Base-by-base conservation (phyloP, 2,797 vertebrate genomes). In the Hafferia zeledoni region DNA sequence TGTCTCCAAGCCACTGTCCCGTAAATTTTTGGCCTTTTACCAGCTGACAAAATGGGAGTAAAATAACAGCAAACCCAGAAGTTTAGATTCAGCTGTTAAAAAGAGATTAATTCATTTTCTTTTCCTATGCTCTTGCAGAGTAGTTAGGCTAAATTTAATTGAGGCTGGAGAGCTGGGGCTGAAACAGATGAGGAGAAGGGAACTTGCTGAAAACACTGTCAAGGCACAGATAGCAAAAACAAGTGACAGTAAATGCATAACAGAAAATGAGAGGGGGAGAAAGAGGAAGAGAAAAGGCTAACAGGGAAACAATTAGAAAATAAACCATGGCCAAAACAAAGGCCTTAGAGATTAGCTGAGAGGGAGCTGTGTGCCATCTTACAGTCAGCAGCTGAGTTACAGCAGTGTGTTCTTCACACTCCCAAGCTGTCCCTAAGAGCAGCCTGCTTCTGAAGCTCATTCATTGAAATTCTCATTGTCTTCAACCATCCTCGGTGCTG, bases 151-250 rank as follows among this genome's bases (percentile, higher is more conserved):
- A 92, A 86, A 86, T 90, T 88, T 88, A 96, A 91, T 92, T 85
- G 83, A 82, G 44, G 12, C 63, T 43, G 20, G 31, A 79, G 71
- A 96, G 59, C 57, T 74, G 53, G 56, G 71, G 27, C 75, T 92
- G 61, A 72, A 89, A 39, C 50, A 87, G n/a, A 41, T 0, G 4
- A 85, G 65, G 84, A 93, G 89, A 79, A 89, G 56, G 70, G 89
- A 97, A 94, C 89, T 96, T 83, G 69, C 56, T 93, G 87, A 89
- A 92, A 94, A 90, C 87, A 49, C 50, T 90, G 77, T 89, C 86
- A 89, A 50, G 67, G 68, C 53, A 78, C 31, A 65, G 56, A 83
- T 60, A 94, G 70, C 78, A 79, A 94, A 94, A 94, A 35, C 0
- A 11, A 89, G 39, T 61, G 57, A 61, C 86, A 89, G 50, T 47